phyloP scores from a whole-genome alignment of 2,888 invertebrate species.

The Stomorhina lunata region DNA sequence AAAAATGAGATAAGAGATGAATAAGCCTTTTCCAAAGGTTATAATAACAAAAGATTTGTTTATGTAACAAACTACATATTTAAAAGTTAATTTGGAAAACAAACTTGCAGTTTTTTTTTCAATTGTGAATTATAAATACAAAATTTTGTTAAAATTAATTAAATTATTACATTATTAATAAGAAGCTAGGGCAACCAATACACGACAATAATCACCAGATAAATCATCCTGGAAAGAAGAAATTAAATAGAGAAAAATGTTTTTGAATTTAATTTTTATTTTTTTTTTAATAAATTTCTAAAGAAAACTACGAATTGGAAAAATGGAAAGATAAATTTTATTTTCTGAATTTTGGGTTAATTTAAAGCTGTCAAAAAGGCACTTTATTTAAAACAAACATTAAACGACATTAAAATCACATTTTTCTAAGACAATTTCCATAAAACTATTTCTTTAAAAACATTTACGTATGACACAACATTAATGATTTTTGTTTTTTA shows the following conservation, averaged over 20 bases:
- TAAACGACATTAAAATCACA: neutral
- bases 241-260: conserved; percentile 56
- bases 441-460: neutral
- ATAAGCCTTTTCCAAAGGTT: neutral
- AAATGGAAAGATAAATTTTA: neutral
- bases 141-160: neutral
- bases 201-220: conserved; percentile 85
- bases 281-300: conserved; percentile 8
- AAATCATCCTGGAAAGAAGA: conserved; percentile 83
- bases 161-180: conserved; percentile 67
- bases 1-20: neutral
- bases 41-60: neutral
- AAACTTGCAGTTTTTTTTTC: neutral
- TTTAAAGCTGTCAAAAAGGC: conserved; percentile 33
- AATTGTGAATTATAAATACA: neutral
- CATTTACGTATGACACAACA: no score
- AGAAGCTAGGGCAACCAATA: conserved; percentile 81
- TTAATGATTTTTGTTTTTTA: no score
- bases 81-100: neutral
- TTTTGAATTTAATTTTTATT: conserved; percentile 10
- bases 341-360: neutral
- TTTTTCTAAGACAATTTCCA: neutral
- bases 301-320: neutral
- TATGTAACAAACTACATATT: neutral
- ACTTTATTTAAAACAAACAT: conserved; percentile 30